Evolutionary conservation across 2,888 invertebrate species (phyloP), one percentile per base, ranked within the genome.

Genomic region (Microplitis deprimator): DNA sequence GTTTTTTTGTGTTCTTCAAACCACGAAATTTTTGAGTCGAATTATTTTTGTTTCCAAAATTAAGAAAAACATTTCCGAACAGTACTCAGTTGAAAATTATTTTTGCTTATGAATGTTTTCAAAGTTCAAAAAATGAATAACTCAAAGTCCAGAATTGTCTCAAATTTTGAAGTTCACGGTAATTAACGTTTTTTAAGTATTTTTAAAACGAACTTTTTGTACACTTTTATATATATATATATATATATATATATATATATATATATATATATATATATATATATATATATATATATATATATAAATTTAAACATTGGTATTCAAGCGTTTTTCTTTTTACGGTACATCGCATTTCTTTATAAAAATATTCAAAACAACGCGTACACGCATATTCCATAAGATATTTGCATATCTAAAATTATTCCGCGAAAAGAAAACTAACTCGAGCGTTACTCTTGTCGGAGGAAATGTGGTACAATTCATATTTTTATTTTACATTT

Each of bases 371-470:
- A 69, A 65, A 67, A 77, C 72, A 78, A 75, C 74, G 70, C 75
- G 75, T 67, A 79, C 76, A 79, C 79, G 80, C 82, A 77, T 76
- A 80, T 77, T 79, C 78, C 78, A 74, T 80, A 79, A 79, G 77
- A 50, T 78, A 85, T 85, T 85, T 85, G 84, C 85, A 85, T 85
- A 85, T 85, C 84, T 86, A 83, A 84, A 85, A 86, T 85, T 85
- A 85, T 85, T 85, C 85, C 83, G 82, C 81, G 83, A 82, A 85
- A 83, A 17, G 41, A 75, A 78, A 69, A 60, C 77, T 78, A 80
- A 78, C 73, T 80, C 72, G 73, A 80, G 77, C 75, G 75, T 75
- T 76, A 76, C 69, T 62, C 68, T 62, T 71, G 39, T 40, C 10
- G 65, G 70, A 65, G 65, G 50, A 68, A 69, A 64, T 75, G 72